These are phyloP conservation scores for Gouania willdenowi DNA, from an alignment of 2,797 vertebrate genomes.

Conservation along the genomic window DNA sequence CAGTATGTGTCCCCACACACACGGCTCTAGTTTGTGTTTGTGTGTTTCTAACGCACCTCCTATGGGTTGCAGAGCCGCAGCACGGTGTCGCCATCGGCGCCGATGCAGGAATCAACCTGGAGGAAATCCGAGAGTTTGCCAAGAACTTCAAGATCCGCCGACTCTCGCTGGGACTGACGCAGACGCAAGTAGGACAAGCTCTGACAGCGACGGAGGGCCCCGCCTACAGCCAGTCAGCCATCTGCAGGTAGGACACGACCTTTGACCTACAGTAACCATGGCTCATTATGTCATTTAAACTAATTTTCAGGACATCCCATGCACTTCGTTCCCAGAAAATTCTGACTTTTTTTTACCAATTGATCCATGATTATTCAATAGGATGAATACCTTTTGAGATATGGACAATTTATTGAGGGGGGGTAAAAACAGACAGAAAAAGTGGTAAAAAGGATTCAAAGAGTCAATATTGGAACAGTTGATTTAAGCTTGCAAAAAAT, in stretches of 20 bases:
- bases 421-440: no score
- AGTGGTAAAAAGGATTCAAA: no score
- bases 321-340: no score
- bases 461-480: no score
- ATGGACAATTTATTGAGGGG: no score
- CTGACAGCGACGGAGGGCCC: constrained; percentile 94
- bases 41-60: constrained; percentile 41
- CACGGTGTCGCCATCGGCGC: constrained; percentile 68
- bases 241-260: constrained; percentile 97
- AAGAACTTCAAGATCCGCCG: constrained; percentile 98
- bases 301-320: no score
- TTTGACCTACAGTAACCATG: no score
- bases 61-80: constrained; percentile 77
- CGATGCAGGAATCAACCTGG: constrained; percentile 94
- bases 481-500: no score
- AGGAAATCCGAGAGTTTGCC: constrained; percentile 98
- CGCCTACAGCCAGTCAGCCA: constrained; percentile 96
- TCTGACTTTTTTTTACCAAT: no score
- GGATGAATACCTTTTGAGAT: no score
- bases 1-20: constrained; percentile 76
- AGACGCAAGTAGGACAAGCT: constrained; percentile 97
- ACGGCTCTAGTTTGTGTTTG: not conserved
- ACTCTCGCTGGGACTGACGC: constrained; percentile 91
- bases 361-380: no score
- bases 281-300: no score